Base-by-base conservation (phyloP, 1,140 invertebrate genomes). In the Oncopodura yosiiana region DNA sequence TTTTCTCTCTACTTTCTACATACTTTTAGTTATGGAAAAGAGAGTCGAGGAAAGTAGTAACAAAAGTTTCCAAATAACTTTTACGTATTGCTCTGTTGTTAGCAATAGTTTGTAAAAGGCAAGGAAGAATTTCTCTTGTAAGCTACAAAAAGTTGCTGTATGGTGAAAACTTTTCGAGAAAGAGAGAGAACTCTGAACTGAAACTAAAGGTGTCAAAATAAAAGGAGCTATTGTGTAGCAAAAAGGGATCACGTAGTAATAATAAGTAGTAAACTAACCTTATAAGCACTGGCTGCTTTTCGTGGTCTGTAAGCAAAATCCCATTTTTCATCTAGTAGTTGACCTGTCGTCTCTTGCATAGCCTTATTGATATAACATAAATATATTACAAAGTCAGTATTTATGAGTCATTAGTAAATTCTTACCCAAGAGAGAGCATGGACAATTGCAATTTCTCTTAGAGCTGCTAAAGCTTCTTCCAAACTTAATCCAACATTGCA, bases 341-440 rank as follows among this genome's bases (percentile, higher is more conserved):
- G 19, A 30, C 57, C 61, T 12, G 43, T 53, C 38, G 46, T 43
- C 30, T 52, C 59, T 50, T 61, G 59, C 49, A 49, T 53, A 12
- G 59, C 43, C n/a, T n/a, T n/a, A n/a, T n/a, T n/a, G n/a, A n/a
- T n/a, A n/a, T n/a, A n/a, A n/a, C n/a, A n/a, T n/a, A n/a, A n/a
- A n/a, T n/a, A n/a, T n/a, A n/a, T n/a, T n/a, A n/a, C n/a, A n/a
- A n/a, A n/a, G n/a, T n/a, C n/a, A n/a, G n/a, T n/a, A n/a, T n/a
- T n/a, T n/a, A n/a, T n/a, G n/a, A n/a, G n/a, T n/a, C 43, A 46
- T 46, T 3, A 29, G 26, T n/a, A n/a, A n/a, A n/a, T n/a, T n/a
- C n/a, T n/a, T n/a, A n/a, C n/a, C 61, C 61, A 63, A n/a, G 82
- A 83, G 0, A 84, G 69, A 0, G 81, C 82, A 66, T 87, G 85